These are phyloP conservation scores for Typhlichthys eigenmanni DNA, from an alignment of 2,797 vertebrate genomes.

Conservation along the genomic window DNA sequence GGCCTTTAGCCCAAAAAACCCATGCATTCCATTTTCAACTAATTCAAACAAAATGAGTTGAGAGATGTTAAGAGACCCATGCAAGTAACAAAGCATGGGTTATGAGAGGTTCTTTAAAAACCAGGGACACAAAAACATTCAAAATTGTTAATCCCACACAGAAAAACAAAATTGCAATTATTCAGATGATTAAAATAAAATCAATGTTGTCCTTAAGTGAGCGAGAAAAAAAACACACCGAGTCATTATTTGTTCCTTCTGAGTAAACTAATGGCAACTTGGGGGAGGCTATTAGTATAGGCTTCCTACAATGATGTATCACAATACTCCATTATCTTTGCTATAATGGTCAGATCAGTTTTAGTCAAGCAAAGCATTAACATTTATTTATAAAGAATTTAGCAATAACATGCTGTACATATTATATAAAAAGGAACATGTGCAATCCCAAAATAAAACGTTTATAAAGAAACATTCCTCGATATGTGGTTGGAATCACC, in stretches of 20 bases:
- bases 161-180: neutral
- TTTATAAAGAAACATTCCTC: conserved; percentile 26
- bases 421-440: conserved; percentile 64
- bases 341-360: conserved; percentile 54
- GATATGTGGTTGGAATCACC: too few relatives aligned
- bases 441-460: conserved; percentile 43
- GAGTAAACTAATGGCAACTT: conserved; percentile 26
- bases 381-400: conserved; percentile 69
- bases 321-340: conserved; percentile 27
- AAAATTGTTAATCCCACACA: neutral
- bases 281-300: conserved; percentile 21
- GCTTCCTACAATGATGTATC: conserved; percentile 24
- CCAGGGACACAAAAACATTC: neutral
- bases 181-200: conserved; percentile 42
- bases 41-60: neutral
- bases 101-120: conserved; percentile 16
- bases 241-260: conserved; percentile 26
- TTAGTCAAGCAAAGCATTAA: conserved; percentile 69
- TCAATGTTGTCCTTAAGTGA: conserved; percentile 20
- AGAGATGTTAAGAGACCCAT: conserved; percentile 5
- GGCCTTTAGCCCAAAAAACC: conserved; percentile 26
- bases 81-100: conserved; percentile 19
- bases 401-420: conserved; percentile 74
- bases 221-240: conserved; percentile 19
- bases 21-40: conserved; percentile 17